Evolutionary conservation across 1,140 invertebrate species (phyloP).

Genomic region (Drosophila lacteicornis): DNA sequence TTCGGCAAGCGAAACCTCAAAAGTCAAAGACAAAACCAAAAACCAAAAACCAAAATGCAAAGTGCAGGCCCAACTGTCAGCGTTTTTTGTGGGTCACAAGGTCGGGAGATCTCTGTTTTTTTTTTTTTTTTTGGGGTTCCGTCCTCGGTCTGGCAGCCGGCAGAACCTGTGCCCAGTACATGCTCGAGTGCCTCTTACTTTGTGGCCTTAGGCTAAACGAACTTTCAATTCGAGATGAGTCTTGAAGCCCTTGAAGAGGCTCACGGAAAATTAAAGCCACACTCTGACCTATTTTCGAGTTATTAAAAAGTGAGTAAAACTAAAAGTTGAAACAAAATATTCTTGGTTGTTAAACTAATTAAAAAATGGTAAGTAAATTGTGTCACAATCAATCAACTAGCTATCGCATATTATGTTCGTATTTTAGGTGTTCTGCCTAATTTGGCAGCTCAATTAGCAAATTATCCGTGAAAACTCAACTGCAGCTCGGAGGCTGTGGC

Average conservation of each 20-base stretch:
- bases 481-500: conserved; percentile 34
- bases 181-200: conserved; percentile 55
- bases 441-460: conserved; percentile 36
- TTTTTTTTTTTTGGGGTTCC: background rate
- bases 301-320: too few relatives aligned
- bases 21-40: conserved; percentile 20
- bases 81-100: conserved; percentile 68
- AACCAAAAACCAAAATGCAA: conserved; percentile 40
- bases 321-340: too few relatives aligned
- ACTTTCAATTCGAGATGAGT: conserved; percentile 52
- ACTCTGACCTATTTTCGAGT: background rate
- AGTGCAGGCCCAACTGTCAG: conserved; percentile 30
- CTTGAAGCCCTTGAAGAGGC: conserved; percentile 8
- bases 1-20: conserved; percentile 32
- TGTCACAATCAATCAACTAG: too few relatives aligned
- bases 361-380: too few relatives aligned
- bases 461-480: conserved; percentile 61
- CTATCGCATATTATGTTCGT: background rate
- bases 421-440: conserved; percentile 24
- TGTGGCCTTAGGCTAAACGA: conserved; percentile 46
- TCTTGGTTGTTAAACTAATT: too few relatives aligned
- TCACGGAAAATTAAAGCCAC: background rate
- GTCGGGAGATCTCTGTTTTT: conserved; percentile 25
- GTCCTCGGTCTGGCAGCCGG: conserved; percentile 23
- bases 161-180: conserved; percentile 29